Evolutionary conservation across 2,113 vertebrate genomes (phyloP).

Genomic region (Sardina pilchardus): DNA sequence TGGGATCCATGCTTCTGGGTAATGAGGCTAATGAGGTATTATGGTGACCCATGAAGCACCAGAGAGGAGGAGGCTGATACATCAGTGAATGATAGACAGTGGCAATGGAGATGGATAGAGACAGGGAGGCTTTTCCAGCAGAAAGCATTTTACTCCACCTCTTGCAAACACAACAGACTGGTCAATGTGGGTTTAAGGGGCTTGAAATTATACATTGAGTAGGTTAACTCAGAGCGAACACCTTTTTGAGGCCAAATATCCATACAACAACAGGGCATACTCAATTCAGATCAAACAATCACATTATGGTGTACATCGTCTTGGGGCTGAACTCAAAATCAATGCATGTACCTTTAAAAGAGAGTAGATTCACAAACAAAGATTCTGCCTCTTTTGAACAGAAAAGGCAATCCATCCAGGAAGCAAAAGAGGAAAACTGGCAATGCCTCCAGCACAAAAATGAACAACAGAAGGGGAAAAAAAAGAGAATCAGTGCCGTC

Average conservation of each 20-base stretch:
- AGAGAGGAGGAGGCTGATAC: not conserved
- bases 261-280: not conserved
- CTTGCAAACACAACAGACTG: not conserved
- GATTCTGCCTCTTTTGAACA: not conserved
- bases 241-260: not conserved
- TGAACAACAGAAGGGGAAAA: conserved; percentile 27
- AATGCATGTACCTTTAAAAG: not conserved
- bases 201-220: not conserved
- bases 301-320: not conserved
- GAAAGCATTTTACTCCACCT: not conserved
- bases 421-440: not conserved
- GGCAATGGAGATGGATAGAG: not conserved
- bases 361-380: not conserved
- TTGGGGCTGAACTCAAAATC: not conserved
- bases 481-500: conserved; percentile 24
- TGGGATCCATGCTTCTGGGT: not conserved
- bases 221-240: too few species aligned
- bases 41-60: not conserved
- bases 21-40: not conserved
- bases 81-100: not conserved
- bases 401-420: not conserved
- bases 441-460: not conserved
- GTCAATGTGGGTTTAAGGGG: too few species aligned
- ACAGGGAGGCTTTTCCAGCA: not conserved
- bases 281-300: not conserved